Evolutionary conservation across 2,113 vertebrate genomes (phyloP).

Genomic region (Megaceryle maxima): DNA sequence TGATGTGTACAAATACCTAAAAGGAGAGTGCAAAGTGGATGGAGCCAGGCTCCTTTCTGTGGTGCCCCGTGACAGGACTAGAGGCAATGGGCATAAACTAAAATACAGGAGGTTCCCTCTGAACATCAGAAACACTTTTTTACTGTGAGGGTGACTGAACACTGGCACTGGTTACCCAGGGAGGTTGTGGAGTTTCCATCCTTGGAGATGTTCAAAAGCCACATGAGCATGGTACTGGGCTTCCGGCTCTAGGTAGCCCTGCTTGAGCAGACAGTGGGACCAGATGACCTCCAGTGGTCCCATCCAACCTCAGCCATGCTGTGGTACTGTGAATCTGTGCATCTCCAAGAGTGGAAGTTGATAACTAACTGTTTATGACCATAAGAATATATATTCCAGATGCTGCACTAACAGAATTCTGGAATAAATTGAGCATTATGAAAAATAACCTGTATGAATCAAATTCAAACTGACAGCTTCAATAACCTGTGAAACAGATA

Average conservation of each 20-base stretch:
- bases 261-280: not conserved
- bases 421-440: not conserved
- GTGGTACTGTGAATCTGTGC: not conserved
- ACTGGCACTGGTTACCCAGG: not conserved
- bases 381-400: not conserved
- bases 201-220: not conserved
- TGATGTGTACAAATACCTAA: not conserved
- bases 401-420: not conserved
- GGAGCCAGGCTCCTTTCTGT: not conserved
- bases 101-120: not conserved
- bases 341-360: not conserved
- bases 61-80: not conserved
- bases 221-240: not conserved
- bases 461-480: not conserved
- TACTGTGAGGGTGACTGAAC: not conserved
- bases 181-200: not conserved
- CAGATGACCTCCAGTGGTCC: not conserved
- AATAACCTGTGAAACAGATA: not conserved
- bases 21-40: not conserved
- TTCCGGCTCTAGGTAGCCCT: not conserved
- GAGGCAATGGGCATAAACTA: not conserved
- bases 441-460: not conserved
- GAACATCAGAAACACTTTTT: not conserved
- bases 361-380: not conserved
- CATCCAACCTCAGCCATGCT: not conserved